Conservation (phyloP, 2,888 invertebrate species). For the Apodemia hepburni region DNA sequence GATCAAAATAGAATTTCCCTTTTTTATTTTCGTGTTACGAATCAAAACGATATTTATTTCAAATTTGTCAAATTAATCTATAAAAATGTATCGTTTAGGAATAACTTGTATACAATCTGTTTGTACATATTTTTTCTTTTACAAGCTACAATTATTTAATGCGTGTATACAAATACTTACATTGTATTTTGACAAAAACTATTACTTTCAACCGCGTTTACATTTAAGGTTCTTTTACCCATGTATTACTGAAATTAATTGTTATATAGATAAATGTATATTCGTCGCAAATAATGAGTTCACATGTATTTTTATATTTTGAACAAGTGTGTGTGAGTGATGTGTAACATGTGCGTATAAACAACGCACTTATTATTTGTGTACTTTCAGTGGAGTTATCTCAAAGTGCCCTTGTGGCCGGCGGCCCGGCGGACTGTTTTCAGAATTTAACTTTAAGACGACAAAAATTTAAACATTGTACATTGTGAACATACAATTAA, state of each 20-base stretch:
- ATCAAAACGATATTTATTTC: too few relatives aligned
- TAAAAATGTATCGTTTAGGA: too few relatives aligned
- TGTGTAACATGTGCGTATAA: constrained; percentile 41
- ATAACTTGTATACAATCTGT: too few relatives aligned
- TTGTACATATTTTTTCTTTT: too few relatives aligned
- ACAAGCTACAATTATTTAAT: too few relatives aligned
- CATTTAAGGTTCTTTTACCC: neutral
- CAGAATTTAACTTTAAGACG: constrained; percentile 64
- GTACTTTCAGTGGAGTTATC: constrained; percentile 55
- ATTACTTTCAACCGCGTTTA: too few relatives aligned
- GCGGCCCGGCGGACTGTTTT: constrained; percentile 69
- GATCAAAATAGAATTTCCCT: too few relatives aligned
- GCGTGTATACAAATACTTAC: too few relatives aligned
- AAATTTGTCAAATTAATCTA: too few relatives aligned
- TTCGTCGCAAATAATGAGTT: constrained; percentile 23
- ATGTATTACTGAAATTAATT: neutral
- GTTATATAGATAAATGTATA: constrained; percentile 19
- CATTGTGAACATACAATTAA: constrained; percentile 78
- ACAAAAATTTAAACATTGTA: constrained; percentile 67
- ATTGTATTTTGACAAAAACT: too few relatives aligned
- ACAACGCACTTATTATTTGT: constrained; percentile 36
- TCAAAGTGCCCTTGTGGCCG: constrained; percentile 74
- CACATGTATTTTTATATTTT: constrained; percentile 29
- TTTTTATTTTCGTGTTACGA: too few relatives aligned
- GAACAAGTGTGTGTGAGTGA: constrained; percentile 38